Percentiles rank a stretch among this genome's conserved stretches.
Evolutionary conservation across 2,113 vertebrate species (phyloP).

Genomic region (Ceyx margarethae): DNA sequence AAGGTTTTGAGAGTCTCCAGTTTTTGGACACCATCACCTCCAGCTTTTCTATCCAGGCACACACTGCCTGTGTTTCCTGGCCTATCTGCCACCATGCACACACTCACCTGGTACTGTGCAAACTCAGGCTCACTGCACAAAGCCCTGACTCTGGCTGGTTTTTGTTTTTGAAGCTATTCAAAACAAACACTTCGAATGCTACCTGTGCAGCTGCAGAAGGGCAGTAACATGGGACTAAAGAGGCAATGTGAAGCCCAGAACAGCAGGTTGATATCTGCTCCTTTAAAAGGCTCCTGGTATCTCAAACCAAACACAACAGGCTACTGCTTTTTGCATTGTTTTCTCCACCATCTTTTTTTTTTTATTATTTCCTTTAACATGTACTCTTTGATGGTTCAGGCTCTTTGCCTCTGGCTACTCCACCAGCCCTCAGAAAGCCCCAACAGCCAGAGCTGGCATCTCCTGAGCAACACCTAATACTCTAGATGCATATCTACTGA

Average conservation of each 20-base stretch:
- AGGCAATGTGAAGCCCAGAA: background rate
- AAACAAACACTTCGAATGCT: background rate
- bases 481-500: background rate
- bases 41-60: background rate
- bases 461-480: background rate
- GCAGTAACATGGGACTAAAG: background rate
- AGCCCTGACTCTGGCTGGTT: accelerated
- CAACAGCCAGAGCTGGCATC: background rate
- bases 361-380: background rate
- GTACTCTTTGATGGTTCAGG: accelerated
- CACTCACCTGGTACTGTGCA: background rate
- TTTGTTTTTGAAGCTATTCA: background rate
- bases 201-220: background rate
- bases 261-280: background rate
- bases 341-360: background rate
- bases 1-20: too few species aligned
- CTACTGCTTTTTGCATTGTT: background rate
- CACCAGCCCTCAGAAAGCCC: background rate
- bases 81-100: background rate
- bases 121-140: background rate
- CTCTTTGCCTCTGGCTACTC: background rate
- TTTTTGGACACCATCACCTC: background rate
- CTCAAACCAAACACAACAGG: background rate
- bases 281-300: background rate
- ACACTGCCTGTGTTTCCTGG: accelerated